Percentiles rank a stretch among this genome's conserved stretches.
Conservation (phyloP, 2,797 vertebrate genomes). For the Bradypodion pumilum region DNA sequence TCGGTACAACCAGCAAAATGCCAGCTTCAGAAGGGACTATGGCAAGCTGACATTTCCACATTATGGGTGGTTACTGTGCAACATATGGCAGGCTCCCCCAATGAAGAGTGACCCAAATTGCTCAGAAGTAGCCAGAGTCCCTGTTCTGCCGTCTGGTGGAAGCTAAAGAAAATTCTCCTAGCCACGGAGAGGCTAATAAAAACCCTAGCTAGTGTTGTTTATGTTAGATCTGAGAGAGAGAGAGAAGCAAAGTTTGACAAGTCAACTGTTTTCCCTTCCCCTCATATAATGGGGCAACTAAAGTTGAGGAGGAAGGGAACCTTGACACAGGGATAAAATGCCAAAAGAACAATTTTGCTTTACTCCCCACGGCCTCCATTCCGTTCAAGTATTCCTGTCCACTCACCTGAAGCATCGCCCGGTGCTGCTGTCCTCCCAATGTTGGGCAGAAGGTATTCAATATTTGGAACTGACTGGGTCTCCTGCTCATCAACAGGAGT, state of each 20-base stretch:
- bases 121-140: neutral
- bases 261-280: too few species aligned
- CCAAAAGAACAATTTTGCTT: neutral
- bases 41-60: neutral
- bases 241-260: neutral
- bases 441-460: constrained; percentile 97
- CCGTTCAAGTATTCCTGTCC: neutral
- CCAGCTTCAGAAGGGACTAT: neutral
- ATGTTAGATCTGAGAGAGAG: neutral
- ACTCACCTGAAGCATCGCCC: constrained; percentile 91
- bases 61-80: neutral
- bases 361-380: neutral
- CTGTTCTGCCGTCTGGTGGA: neutral
- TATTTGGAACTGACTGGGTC: constrained; percentile 92
- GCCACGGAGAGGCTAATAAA: neutral
- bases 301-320: too few species aligned
- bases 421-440: constrained; percentile 89
- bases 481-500: constrained; percentile 94
- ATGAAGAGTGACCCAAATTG: neutral
- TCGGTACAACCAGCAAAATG: neutral
- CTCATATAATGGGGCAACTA: too few species aligned
- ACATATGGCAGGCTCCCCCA: neutral
- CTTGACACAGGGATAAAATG: neutral
- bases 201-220: neutral
- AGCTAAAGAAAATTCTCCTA: neutral